These are phyloP conservation scores for Formica exsecta DNA, from an alignment of 1,140 invertebrate species.

Conservation along the genomic window DNA sequence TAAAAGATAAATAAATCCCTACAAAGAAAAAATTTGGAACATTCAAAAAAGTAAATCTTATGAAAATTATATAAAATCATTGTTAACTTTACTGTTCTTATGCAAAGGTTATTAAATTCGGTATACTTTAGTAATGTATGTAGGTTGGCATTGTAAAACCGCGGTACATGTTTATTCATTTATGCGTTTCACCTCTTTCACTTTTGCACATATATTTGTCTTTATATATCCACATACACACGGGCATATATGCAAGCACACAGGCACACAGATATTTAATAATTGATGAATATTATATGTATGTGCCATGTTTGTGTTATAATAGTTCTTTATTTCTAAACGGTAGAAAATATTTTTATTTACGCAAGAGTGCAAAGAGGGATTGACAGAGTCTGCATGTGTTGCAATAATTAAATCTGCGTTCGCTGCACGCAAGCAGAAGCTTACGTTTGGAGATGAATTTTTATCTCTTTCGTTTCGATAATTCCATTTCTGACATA, in stretches of 20 bases:
- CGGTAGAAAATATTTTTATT: conserved; percentile 62
- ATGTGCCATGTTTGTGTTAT: conserved; percentile 45
- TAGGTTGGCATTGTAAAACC: too few species aligned
- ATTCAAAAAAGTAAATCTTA: not conserved
- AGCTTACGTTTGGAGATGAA: conserved; percentile 50
- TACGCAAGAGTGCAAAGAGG: conserved; percentile 63
- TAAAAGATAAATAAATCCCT: conserved; percentile 20
- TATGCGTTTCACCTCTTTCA: too few species aligned
- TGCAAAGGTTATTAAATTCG: not conserved
- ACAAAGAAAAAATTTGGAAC: not conserved
- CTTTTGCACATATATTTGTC: too few species aligned
- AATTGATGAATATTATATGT: conserved; percentile 21
- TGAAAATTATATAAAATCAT: too few species aligned
- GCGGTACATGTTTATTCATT: too few species aligned
- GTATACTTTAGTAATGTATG: too few species aligned
- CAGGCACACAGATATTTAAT: conserved; percentile 11
- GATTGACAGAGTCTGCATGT: conserved; percentile 58
- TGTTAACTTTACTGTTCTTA: too few species aligned
- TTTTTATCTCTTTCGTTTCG: conserved; percentile 19
- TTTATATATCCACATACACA: too few species aligned
- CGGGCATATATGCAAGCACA: too few species aligned
- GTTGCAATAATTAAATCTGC: conserved; percentile 59
- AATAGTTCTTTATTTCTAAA: conserved; percentile 64
- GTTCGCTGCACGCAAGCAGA: conserved; percentile 48
- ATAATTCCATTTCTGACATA: conserved; percentile 39